These are phyloP conservation scores for Nephrotoma flavescens DNA, from an alignment of 2,888 invertebrate genomes.

Conservation along the genomic window DNA sequence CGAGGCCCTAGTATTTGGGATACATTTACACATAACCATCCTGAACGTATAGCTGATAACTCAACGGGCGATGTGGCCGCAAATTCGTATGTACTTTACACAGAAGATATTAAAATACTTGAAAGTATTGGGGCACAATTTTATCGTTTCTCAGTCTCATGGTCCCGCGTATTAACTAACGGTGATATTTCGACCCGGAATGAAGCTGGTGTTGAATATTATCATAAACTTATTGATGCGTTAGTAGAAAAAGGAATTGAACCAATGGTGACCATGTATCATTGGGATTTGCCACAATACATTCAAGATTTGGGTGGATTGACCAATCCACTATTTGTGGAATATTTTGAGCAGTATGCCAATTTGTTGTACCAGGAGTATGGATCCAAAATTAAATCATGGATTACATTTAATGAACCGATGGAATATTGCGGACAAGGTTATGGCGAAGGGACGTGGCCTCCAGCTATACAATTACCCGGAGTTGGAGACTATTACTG, in stretches of 20 bases:
- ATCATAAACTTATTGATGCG: slow-evolving; percentile 46
- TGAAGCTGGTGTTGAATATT: slow-evolving; percentile 43
- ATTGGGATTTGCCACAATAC: slow-evolving; percentile 34
- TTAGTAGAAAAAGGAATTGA: slow-evolving; percentile 42
- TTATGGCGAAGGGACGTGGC: slow-evolving; percentile 31
- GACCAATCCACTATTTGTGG: slow-evolving; percentile 28
- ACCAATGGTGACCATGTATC: slow-evolving; percentile 42
- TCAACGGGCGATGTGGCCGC: background rate
- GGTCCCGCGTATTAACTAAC: slow-evolving; percentile 47
- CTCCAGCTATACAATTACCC: slow-evolving; percentile 23
- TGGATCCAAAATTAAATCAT: slow-evolving; percentile 31
- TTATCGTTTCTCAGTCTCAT: slow-evolving; percentile 45
- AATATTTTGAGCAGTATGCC: slow-evolving; percentile 35
- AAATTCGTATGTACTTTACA: background rate
- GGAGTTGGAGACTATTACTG: slow-evolving; percentile 37
- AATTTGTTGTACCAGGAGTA: background rate
- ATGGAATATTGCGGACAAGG: slow-evolving; percentile 30
- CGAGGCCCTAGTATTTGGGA: background rate
- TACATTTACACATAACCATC: background rate
- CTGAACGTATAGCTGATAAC: background rate
- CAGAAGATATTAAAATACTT: background rate
- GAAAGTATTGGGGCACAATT: background rate
- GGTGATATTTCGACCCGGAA: slow-evolving; percentile 40
- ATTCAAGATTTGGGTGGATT: slow-evolving; percentile 34
- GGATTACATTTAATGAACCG: slow-evolving; percentile 46